A percentile compares a stretch with the other conserved stretches of the same genome.
phyloP scores from a whole-genome alignment of 1,140 invertebrate genomes.

The Eufriesea mexicana region DNA sequence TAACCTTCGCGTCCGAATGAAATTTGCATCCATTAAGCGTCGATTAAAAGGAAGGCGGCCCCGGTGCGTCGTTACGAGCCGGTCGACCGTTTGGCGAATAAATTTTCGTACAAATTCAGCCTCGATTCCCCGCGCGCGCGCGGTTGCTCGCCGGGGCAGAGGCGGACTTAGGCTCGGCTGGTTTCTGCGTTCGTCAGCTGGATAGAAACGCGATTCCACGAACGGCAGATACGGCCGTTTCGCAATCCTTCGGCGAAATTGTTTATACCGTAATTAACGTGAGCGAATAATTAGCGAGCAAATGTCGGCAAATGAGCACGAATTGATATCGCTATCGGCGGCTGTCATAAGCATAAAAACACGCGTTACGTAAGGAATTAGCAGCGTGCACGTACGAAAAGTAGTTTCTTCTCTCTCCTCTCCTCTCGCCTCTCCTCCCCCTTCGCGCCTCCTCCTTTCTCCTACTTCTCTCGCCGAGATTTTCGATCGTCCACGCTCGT shows the following conservation, averaged over 20 bases:
- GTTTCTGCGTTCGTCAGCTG: neutral
- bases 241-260: conserved; percentile 24
- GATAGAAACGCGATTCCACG: conserved; percentile 14
- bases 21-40: conserved; percentile 42
- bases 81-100: neutral
- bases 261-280: conserved; percentile 38
- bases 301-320: conserved; percentile 6
- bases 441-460: too few species aligned
- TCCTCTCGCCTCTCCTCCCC: neutral
- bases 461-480: too few species aligned
- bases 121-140: neutral
- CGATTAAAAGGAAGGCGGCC: conserved; percentile 33
- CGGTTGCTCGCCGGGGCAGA: neutral
- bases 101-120: conserved; percentile 13
- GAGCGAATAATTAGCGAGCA: conserved; percentile 39
- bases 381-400: neutral
- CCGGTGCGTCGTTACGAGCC: neutral
- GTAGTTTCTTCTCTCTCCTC: neutral
- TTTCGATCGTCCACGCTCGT: neutral
- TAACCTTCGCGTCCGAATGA: conserved; percentile 22
- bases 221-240: neutral
- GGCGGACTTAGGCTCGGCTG: neutral
- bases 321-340: conserved; percentile 32
- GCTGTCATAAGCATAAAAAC: conserved; percentile 37
- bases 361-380: conserved; percentile 39